Evolutionary conservation across 2,113 vertebrate genomes (phyloP), one percentile per base, ranked within the genome.

Genomic region (Nycticryphes semicollaris): DNA sequence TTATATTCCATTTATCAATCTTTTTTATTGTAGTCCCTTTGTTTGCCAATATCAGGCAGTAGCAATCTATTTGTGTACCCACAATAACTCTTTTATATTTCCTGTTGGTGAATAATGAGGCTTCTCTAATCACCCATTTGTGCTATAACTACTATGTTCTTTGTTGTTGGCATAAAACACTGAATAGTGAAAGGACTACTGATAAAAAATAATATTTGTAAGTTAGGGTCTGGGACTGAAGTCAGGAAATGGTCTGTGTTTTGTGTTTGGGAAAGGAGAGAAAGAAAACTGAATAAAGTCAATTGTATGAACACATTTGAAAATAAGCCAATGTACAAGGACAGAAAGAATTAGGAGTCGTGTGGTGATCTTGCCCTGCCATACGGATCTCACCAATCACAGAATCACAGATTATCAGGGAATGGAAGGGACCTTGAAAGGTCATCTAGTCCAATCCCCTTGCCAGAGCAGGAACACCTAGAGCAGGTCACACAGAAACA

Each of bases 121-220:
- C 37, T 94, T 87, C 79, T 90, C 59, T 96, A 95, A 94, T 95
- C 94, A 97, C 35, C 82, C 95, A 57, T 66, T 95, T 91, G 68
- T 89, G 39, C 54, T 94, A 8, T 47, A 94, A 73, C 50, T 89
- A 41, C 77, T 70, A 30, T 86, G 91, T 39, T 92, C 37, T 80
- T 89, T 91, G 74, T 59, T 47, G 53, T 66, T 84, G 41, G 7
- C 17, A 83, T 64, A 79, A 87, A 90, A 90, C 87, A 56, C 66
- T 70, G 37, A 53, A 43, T 89, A 85, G n/a, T n/a, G n/a, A 37
- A 47, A 17, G 4, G 17, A 23, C 82, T 94, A 64, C 87, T 3
- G 9, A 24, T 43, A 69, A 82, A 88, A 90, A 56, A 70, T 24
- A 48, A 14, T 15, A 31, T 47, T 39, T 60, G 3, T 43, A 68